phyloP scores from a whole-genome alignment of 2,888 invertebrate species.

The Celastrina argiolus region DNA sequence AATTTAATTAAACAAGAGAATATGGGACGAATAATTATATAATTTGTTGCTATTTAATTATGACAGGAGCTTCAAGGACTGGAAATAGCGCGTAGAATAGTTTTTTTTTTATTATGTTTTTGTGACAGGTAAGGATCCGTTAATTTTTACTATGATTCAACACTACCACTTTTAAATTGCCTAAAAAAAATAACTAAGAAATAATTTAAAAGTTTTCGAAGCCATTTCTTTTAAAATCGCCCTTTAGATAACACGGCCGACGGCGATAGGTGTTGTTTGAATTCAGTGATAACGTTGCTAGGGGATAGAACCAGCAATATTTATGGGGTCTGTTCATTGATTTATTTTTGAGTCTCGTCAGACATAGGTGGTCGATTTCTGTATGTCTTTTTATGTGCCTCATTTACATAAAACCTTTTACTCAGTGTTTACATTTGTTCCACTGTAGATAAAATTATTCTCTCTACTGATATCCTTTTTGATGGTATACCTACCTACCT shows the following conservation, averaged over 20 bases:
- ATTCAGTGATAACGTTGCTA: conserved; percentile 57
- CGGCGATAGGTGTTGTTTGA: conserved; percentile 22
- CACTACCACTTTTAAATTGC: not conserved
- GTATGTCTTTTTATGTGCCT: not conserved
- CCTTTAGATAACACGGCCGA: not conserved
- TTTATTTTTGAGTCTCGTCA: not conserved
- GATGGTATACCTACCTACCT: not conserved
- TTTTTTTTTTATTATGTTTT: no score
- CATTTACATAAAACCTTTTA: no score
- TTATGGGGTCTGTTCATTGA: not conserved
- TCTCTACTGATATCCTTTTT: not conserved
- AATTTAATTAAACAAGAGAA: conserved; percentile 25
- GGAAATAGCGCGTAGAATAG: no score
- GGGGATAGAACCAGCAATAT: conserved; percentile 41
- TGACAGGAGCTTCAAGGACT: conserved; percentile 30
- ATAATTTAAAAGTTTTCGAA: no score
- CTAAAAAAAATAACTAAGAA: not conserved
- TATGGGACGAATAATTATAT: conserved; percentile 36
- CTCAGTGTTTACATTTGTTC: no score
- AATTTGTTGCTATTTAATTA: conserved; percentile 35
- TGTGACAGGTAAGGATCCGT: not conserved
- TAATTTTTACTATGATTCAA: no score
- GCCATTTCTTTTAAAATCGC: not conserved
- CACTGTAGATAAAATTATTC: no score
- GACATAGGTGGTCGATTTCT: not conserved